phyloP scores from a whole-genome alignment of 2,888 invertebrate species.

The Alcis repandata region DNA sequence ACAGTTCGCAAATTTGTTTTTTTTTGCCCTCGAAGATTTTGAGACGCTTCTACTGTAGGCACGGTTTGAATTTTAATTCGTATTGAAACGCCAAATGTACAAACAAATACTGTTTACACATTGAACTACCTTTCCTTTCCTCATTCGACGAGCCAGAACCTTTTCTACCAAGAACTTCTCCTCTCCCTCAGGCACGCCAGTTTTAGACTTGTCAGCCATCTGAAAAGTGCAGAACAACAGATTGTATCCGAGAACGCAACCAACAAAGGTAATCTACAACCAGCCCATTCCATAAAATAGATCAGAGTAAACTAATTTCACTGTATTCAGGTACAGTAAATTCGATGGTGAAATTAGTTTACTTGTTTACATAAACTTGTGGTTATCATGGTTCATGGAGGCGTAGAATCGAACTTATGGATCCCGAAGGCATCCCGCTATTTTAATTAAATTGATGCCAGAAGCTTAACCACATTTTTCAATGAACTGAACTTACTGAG shows the following conservation, averaged over 20 bases:
- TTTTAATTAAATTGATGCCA: slow-evolving; percentile 44
- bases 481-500: not conserved
- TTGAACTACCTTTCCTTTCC: slow-evolving; percentile 88
- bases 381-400: not conserved
- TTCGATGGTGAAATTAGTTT: not conserved
- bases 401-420: not conserved
- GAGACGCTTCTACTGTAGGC: not conserved
- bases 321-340: not conserved
- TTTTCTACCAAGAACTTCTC: slow-evolving; percentile 97
- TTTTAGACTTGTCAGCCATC: slow-evolving; percentile 81
- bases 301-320: not conserved
- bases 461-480: not conserved
- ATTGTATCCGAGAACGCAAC: slow-evolving; percentile 9
- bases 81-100: slow-evolving; percentile 22
- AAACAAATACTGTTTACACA: not conserved
- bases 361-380: not conserved
- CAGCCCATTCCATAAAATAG: no score
- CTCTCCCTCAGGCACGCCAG: slow-evolving; percentile 88
- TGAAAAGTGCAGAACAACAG: slow-evolving; percentile 23
- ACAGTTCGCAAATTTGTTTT: not conserved
- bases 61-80: slow-evolving; percentile 9
- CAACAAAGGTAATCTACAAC: slow-evolving; percentile 33
- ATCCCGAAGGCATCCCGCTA: slow-evolving; percentile 44
- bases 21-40: not conserved
- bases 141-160: slow-evolving; percentile 93